phyloP scores from a whole-genome alignment of 2,888 invertebrate genomes.

The Sipha maydis region DNA sequence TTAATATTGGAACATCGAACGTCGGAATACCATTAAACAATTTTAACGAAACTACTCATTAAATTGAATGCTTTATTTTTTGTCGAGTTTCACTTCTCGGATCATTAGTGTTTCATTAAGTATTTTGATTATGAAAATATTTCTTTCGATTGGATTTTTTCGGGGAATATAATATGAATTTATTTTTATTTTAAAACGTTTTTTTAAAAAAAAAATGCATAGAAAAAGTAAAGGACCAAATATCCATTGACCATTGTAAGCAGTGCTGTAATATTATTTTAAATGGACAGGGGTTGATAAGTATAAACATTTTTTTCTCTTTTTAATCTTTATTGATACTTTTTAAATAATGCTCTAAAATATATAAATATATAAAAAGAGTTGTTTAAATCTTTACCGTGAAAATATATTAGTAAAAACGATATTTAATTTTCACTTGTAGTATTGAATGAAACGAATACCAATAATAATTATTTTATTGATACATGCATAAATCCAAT shows the following conservation, averaged over 20 bases:
- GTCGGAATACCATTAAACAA: not conserved
- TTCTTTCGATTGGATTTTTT: not conserved
- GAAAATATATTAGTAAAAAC: not conserved
- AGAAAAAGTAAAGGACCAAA: not conserved
- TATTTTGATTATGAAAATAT: not conserved
- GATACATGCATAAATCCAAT: no score
- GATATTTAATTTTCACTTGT: not conserved
- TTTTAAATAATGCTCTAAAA: not conserved
- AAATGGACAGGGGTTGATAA: not conserved
- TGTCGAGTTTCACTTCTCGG: not conserved
- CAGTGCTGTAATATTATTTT: not conserved
- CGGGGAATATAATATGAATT: not conserved
- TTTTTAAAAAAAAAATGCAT: not conserved
- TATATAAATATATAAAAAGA: no score
- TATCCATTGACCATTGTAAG: not conserved
- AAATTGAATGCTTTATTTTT: not conserved
- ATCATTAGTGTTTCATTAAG: not conserved
- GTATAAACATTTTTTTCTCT: not conserved
- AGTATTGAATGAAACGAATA: not conserved
- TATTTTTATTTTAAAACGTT: not conserved
- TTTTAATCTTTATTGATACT: not conserved
- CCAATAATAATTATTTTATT: no score
- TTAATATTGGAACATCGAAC: not conserved
- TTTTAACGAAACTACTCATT: not conserved
- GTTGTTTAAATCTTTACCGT: no score